Evolutionary conservation across 2,113 vertebrate genomes (phyloP).

Genomic region (Odocoileus hemionus): DNA sequence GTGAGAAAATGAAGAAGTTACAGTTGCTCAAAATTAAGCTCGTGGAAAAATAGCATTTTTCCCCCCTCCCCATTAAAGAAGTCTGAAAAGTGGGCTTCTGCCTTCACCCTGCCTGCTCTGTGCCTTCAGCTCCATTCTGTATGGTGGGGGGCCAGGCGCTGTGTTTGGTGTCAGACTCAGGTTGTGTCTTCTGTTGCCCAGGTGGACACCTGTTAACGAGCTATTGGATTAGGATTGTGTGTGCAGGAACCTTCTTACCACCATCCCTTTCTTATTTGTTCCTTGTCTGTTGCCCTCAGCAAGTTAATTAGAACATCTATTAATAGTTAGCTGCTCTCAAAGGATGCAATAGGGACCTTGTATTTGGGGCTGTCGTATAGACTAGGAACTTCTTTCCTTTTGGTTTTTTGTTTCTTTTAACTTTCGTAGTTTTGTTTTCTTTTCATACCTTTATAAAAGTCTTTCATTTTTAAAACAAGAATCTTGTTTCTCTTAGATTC

Average conservation of each 20-base stretch:
- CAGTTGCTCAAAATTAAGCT: not conserved
- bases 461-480: slow-evolving; percentile 34
- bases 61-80: too few relatives aligned
- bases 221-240: rapidly evolving
- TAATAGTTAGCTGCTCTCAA: not conserved
- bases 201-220: rapidly evolving
- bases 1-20: not conserved
- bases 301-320: not conserved
- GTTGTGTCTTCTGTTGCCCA: not conserved
- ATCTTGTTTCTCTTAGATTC: slow-evolving; percentile 84
- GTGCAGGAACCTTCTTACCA: too few relatives aligned
- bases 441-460: not conserved
- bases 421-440: not conserved
- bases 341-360: rapidly evolving
- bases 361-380: not conserved
- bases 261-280: too few relatives aligned
- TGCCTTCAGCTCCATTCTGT: rapidly evolving
- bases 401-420: not conserved
- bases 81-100: rapidly evolving
- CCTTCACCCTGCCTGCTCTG: not conserved
- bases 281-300: not conserved
- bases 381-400: not conserved
- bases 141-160: not conserved
- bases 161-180: not conserved
- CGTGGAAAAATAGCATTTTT: not conserved